These are phyloP conservation scores for Xyrichtys novacula DNA, from an alignment of 2,797 vertebrate species.

Conservation along the genomic window DNA sequence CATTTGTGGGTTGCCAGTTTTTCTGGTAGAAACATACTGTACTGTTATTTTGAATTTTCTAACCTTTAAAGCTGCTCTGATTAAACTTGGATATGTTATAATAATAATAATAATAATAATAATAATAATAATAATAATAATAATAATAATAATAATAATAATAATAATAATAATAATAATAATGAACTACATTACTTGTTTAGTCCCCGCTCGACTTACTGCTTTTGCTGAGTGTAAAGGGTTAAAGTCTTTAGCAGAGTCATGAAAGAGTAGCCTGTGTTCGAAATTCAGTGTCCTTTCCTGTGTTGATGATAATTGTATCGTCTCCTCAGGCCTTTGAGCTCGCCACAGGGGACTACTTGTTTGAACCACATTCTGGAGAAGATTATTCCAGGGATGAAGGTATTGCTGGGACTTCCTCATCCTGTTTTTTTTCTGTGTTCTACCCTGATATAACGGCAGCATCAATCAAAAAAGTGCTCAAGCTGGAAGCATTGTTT, in stretches of 20 bases:
- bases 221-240: neutral
- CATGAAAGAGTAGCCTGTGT: neutral
- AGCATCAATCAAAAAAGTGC: slow-evolving; percentile 1
- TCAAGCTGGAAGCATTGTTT: slow-evolving; percentile 15
- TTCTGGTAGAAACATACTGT: no score
- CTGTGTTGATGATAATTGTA: slow-evolving; percentile 32
- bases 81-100: no score
- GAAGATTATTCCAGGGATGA: slow-evolving; percentile 98
- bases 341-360: slow-evolving; percentile 96
- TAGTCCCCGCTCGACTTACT: no score
- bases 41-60: no score
- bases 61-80: no score
- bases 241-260: neutral
- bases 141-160: no score
- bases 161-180: no score
- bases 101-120: no score
- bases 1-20: no score
- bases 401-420: slow-evolving; percentile 84
- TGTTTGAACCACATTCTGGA: slow-evolving; percentile 98
- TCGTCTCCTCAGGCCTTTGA: slow-evolving; percentile 92
- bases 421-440: slow-evolving; percentile 16
- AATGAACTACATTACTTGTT: no score
- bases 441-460: slow-evolving; percentile 12
- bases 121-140: no score
- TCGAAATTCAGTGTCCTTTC: slow-evolving; percentile 9